Base-by-base conservation (phyloP, 1,140 invertebrate genomes). In the Achatina immaculata region DNA sequence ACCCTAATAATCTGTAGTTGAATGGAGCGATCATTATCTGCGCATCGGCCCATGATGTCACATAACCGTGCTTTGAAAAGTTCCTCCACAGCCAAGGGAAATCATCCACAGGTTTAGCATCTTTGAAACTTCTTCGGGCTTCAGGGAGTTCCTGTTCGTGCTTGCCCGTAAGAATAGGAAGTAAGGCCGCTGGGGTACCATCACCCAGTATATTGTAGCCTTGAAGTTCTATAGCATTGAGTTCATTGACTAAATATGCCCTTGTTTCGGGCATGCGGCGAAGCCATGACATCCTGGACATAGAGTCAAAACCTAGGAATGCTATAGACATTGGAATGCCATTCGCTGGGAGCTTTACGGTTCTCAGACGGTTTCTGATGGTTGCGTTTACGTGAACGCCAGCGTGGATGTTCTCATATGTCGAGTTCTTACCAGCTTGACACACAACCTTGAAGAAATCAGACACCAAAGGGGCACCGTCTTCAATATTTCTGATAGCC, bases 191-290 rank as follows among this genome's bases (percentile, higher is more conserved):
- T 0, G 97, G 96, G 0, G 97, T 98, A 0, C 97, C 97, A 91
- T 98, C 97, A 0, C 97, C 97, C 3, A 98, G 94, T 80, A 98
- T 97, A 87, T 98, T 98, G 84, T 97, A 96, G 78, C 96, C 95
- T 87, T 96, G 92, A 0, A 98, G 89, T 14, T 96, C 92, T 21
- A 94, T 91, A 4, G 94, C 94, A 34, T 93, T 91, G n/a, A 98
- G 89, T 14, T 92, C 88, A 21, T 96, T 92, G 0, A 92, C 94
- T 38, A 98, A 90, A 87, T 95, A 96, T 36, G 93, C 91, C 86
- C 96, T 95, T 16, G 95, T 95, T 83, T 95, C 94, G 0, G 96
- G 96, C 72, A 98, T 91, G 86, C 95, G 95, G 51, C 97, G 93
- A 36, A 96, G 94, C 87, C 97, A 97, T 0, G 95, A 95, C 89